Evolutionary conservation across 1,140 invertebrate genomes (phyloP).

Genomic region (Drosophila persimilis): DNA sequence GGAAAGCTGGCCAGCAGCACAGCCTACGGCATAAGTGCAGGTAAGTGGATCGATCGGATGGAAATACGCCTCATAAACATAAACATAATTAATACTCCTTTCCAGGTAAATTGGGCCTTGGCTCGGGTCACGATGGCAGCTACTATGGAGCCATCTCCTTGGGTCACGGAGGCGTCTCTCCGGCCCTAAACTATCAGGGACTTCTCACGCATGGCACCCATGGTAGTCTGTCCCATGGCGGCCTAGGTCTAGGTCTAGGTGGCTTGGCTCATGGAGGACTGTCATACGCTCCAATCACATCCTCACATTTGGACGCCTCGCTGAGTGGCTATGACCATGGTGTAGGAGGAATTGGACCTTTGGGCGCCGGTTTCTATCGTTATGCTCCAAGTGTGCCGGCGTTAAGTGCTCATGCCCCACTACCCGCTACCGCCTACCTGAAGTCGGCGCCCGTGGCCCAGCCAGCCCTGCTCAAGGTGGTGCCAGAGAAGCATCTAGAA

Average conservation of each 20-base stretch:
- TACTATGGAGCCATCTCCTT: constrained; percentile 75
- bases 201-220: constrained; percentile 37
- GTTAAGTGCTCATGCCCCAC: constrained; percentile 58
- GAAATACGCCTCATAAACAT: neutral
- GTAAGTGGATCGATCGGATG: constrained; percentile 23
- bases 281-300: neutral
- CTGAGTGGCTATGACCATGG: constrained; percentile 65
- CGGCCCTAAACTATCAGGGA: constrained; percentile 66
- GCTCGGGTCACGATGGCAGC: constrained; percentile 36
- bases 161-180: constrained; percentile 60
- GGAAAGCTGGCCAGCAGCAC: constrained; percentile 47
- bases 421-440: constrained; percentile 58
- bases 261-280: neutral
- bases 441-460: constrained; percentile 69
- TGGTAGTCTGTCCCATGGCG: constrained; percentile 12
- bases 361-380: constrained; percentile 72
- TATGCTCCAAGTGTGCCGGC: constrained; percentile 70
- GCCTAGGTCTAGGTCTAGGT: too few relatives aligned
- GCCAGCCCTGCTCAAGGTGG: constrained; percentile 83
- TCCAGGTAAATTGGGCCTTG: constrained; percentile 43
- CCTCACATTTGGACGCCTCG: constrained; percentile 43
- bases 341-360: constrained; percentile 62
- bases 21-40: constrained; percentile 51
- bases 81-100: neutral
- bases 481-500: constrained; percentile 85